Percentiles rank a stretch among this genome's conserved stretches.
phyloP scores from a whole-genome alignment of 2,888 invertebrate species.

The Patella pellucida region DNA sequence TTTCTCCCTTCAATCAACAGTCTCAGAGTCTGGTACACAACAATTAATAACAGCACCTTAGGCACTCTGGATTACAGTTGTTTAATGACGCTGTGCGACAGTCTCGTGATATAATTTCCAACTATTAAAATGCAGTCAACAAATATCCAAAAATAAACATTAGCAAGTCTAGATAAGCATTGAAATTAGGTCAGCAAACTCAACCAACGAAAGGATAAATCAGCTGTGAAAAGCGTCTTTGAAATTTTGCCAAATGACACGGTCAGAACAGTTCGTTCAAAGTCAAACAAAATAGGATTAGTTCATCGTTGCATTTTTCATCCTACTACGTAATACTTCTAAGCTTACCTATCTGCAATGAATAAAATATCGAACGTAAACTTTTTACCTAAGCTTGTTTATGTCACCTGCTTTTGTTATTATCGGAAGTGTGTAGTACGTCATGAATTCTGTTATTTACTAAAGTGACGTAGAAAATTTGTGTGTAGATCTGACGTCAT shows the following conservation, averaged over 20 bases:
- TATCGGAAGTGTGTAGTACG: constrained; percentile 12
- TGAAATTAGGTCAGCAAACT: background rate
- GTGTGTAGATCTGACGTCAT: constrained; percentile 18
- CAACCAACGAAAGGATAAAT: background rate
- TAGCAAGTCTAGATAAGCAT: background rate
- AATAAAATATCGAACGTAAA: background rate
- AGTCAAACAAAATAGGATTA: too few species aligned
- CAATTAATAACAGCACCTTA: too few species aligned
- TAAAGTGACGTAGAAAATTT: background rate
- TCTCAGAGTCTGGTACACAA: too few species aligned
- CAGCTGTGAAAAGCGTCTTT: background rate
- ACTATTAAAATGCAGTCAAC: background rate
- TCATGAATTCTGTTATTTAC: constrained; percentile 3
- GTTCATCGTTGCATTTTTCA: too few species aligned
- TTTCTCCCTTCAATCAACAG: too few species aligned
- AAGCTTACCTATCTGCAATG: too few species aligned
- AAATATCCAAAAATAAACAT: constrained; percentile 10
- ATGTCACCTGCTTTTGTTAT: constrained; percentile 6
- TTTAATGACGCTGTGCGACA: too few species aligned
- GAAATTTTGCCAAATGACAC: background rate
- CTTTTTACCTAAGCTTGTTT: background rate
- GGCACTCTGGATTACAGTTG: too few species aligned
- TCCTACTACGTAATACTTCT: too few species aligned
- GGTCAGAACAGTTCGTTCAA: background rate
- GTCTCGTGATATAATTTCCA: too few species aligned